Evolutionary conservation across 2,888 invertebrate species (phyloP), one percentile per base, ranked within the genome.

Genomic region (Oasisia sp.): DNA sequence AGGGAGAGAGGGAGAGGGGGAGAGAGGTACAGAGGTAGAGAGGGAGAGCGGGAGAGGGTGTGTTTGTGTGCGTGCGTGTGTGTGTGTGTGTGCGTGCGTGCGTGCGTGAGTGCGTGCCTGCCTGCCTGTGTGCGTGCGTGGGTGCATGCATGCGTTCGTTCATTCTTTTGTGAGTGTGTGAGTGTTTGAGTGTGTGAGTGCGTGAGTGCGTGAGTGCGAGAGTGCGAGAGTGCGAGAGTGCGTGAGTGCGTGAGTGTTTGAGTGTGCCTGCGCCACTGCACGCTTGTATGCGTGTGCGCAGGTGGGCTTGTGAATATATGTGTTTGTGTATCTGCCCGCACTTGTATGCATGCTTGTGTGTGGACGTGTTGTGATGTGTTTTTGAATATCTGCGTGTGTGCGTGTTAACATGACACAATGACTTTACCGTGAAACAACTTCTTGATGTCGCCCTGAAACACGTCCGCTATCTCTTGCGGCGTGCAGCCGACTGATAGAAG

Each of bases 381-480:
- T 19, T 12, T 5, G 58, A 5, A 27, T 27, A 19, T 58, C 14
- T 12, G 19, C 19, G 58, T 19, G 58, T 58, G n/a, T 14, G 74
- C 7, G n/a, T 19, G n/a, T 74, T 8, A 8, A 27, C 3, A 7
- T 27, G 74, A 19, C 7, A 5, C 19, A 27, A 74, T 27, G 74
- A n/a, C 27, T 38, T 74, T 56, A 94, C 94, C 94, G 32, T 94
- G 94, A 90, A 94, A 94, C 19, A 94, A 92, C 93, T 93, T 93
- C 90, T 93, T 93, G 91, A 93, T 92, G 91, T 94, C 94, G 38
- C 93, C 92, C 19, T 92, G 92, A 92, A 94, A 94, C 90, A 94
- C 92, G 92, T 94, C 93, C 0, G 94, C 94, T 32, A 94, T 94
- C 91, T 94, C 94, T 91, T 94, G 94, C 19, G 94, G 93, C 7